A percentile compares a stretch with the other conserved stretches of the same genome.
Evolutionary conservation across 2,888 invertebrate species (phyloP).

Genomic region (Phortica okadai): DNA sequence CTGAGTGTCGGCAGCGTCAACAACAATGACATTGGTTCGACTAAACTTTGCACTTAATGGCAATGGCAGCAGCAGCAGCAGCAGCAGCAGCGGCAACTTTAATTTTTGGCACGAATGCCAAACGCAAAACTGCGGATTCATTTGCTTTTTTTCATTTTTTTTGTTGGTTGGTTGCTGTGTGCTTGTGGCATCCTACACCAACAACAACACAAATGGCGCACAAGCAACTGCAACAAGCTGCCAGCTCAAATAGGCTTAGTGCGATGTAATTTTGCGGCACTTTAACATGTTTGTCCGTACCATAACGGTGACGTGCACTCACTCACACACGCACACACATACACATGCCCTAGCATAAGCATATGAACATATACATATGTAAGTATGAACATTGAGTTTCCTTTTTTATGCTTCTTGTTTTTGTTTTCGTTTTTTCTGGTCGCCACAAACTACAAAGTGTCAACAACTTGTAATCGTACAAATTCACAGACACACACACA

Average conservation of each 20-base stretch:
- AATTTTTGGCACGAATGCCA: constrained; percentile 10
- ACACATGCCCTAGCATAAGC: not conserved
- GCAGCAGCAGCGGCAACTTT: not conserved
- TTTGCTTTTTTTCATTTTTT: not conserved
- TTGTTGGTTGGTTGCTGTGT: not conserved
- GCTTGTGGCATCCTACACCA: constrained; percentile 28
- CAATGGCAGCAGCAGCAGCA: not conserved
- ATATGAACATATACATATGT: too few species aligned
- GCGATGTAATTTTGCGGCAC: constrained; percentile 23
- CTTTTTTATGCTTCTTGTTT: not conserved
- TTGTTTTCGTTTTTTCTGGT: constrained; percentile 52
- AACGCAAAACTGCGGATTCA: not conserved
- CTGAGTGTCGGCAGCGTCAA: constrained; percentile 3
- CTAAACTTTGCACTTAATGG: constrained; percentile 46
- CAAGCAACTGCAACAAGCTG: constrained; percentile 46
- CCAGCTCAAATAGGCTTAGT: constrained; percentile 57
- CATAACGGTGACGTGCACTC: not conserved
- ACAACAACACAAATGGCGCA: constrained; percentile 35
- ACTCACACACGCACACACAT: not conserved
- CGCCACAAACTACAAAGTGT: constrained; percentile 66
- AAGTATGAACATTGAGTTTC: not conserved
- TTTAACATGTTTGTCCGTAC: not conserved
- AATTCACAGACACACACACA: constrained; percentile 8
- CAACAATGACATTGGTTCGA: constrained; percentile 27
- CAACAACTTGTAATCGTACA: constrained; percentile 62